A percentile compares a stretch with the other conserved stretches of the same genome.
phyloP scores from a whole-genome alignment of 2,113 vertebrate genomes.

The Lucifuga dentata region DNA sequence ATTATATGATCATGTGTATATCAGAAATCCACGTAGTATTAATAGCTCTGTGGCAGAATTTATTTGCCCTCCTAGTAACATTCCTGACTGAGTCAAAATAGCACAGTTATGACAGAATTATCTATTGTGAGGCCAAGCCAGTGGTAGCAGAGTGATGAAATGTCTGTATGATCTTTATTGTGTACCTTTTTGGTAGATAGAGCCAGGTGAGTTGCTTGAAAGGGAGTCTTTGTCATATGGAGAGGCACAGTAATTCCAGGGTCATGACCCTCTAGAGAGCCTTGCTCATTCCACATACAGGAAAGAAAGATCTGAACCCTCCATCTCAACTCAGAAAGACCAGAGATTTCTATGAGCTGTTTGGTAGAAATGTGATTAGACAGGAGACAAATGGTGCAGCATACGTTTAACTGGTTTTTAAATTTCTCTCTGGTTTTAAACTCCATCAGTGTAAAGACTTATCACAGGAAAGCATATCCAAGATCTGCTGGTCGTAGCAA shows the following conservation, averaged over 20 bases:
- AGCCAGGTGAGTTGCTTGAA: slow-evolving; percentile 71
- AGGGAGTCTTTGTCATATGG: slow-evolving; percentile 68
- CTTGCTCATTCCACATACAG: slow-evolving; percentile 65
- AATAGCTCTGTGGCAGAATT: background rate
- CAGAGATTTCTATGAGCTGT: background rate
- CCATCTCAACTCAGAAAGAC: slow-evolving; percentile 12
- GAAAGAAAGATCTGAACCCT: slow-evolving; percentile 52
- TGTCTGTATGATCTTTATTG: slow-evolving; percentile 47
- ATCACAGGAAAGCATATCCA: background rate
- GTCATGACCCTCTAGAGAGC: slow-evolving; percentile 60
- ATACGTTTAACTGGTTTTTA: background rate
- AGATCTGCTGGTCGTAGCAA: background rate
- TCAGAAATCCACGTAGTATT: background rate
- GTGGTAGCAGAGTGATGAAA: slow-evolving; percentile 35
- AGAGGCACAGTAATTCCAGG: slow-evolving; percentile 68
- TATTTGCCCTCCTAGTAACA: slow-evolving; percentile 2
- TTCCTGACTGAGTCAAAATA: slow-evolving; percentile 32
- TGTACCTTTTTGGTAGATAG: slow-evolving; percentile 30
- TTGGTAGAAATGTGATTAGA: background rate
- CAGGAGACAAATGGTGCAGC: background rate
- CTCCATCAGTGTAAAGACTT: background rate
- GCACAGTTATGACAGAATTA: slow-evolving; percentile 13
- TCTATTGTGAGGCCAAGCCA: slow-evolving; percentile 37
- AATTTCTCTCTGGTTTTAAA: background rate
- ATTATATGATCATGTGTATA: background rate